These are phyloP conservation scores for Toxonevra muliebris DNA, from an alignment of 2,888 invertebrate genomes.

Conservation along the genomic window DNA sequence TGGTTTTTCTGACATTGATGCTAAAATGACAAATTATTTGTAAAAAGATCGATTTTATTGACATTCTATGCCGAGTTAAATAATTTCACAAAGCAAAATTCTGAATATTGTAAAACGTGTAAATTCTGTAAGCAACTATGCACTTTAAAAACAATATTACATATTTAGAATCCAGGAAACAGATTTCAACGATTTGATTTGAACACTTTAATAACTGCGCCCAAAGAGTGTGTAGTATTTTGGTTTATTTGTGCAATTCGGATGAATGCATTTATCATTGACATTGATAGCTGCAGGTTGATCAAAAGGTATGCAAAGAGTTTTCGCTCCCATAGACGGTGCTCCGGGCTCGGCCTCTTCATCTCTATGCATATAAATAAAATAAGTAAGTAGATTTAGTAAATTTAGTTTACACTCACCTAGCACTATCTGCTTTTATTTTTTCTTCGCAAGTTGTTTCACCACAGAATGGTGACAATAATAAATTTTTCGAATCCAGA, in stretches of 20 bases:
- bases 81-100: no score
- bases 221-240: conserved; percentile 93
- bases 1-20: no score
- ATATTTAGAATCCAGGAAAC: no score
- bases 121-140: no score
- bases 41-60: no score
- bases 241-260: conserved; percentile 81
- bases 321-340: conserved; percentile 98
- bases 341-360: conserved; percentile 79
- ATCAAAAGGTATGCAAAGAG: conserved; percentile 95
- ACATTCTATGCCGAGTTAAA: no score
- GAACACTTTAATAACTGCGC: conserved; percentile 81
- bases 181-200: no score
- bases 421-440: conserved; percentile 94
- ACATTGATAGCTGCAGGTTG: conserved; percentile 76
- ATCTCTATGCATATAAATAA: conserved; percentile 44
- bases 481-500: conserved; percentile 87
- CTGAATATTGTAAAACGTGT: no score
- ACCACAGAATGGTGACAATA: conserved; percentile 97
- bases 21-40: no score
- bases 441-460: conserved; percentile 88
- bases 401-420: conserved; percentile 67
- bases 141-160: no score
- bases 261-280: conserved; percentile 85
- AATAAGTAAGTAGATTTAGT: background rate